phyloP scores from a whole-genome alignment of 2,797 vertebrate species.

The Otus scops region DNA sequence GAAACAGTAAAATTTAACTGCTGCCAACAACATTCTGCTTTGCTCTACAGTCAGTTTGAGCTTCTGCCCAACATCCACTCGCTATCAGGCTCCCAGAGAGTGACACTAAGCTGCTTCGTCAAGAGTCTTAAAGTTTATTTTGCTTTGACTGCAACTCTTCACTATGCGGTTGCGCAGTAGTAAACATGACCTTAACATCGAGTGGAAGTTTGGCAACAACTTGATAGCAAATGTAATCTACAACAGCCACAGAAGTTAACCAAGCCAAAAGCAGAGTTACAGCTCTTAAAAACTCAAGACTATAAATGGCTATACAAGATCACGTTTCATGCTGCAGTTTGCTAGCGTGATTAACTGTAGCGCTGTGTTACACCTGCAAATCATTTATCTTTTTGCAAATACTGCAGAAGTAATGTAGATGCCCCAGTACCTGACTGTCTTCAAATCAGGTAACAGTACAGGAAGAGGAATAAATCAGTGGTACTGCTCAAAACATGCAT shows the following conservation, averaged over 20 bases:
- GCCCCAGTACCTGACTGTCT: background rate
- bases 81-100: background rate
- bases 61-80: constrained; percentile 8
- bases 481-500: background rate
- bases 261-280: constrained; percentile 33
- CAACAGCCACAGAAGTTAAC: constrained; percentile 16
- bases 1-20: constrained; percentile 18
- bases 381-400: background rate
- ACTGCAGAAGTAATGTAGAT: background rate
- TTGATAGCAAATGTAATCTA: constrained; percentile 9
- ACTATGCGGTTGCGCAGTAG: background rate
- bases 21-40: constrained; percentile 21
- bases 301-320: constrained; percentile 48
- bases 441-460: background rate
- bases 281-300: constrained; percentile 34
- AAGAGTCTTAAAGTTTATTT: constrained; percentile 39
- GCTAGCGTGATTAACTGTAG: background rate
- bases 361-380: background rate
- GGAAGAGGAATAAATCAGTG: background rate
- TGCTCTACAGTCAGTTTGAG: background rate
- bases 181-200: constrained; percentile 37
- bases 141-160: constrained; percentile 21
- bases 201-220: constrained; percentile 45
- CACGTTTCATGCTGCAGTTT: background rate
- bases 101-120: background rate